These are phyloP conservation scores for Electrophaes corylata DNA, from an alignment of 2,888 invertebrate species.

Conservation along the genomic window DNA sequence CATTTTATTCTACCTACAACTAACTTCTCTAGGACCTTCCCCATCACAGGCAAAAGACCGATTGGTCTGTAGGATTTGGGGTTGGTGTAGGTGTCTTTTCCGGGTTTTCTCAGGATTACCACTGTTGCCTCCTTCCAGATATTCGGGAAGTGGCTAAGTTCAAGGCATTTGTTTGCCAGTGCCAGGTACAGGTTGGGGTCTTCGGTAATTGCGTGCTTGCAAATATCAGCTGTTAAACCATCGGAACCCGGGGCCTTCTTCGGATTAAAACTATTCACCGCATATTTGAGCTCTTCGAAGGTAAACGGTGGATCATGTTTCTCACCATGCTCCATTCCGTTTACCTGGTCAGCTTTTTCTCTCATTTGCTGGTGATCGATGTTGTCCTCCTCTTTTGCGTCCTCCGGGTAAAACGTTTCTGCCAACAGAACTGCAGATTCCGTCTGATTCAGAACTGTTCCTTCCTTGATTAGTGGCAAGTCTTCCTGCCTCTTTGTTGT, in stretches of 20 bases:
- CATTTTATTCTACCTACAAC: not conserved
- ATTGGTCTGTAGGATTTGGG: constrained; percentile 32
- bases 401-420: constrained; percentile 24
- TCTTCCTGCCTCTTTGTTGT: not conserved
- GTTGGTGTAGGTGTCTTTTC: constrained; percentile 1
- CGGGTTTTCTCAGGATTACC: constrained; percentile 2
- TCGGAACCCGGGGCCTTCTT: too few species aligned
- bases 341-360: constrained; percentile 6
- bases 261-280: too few species aligned
- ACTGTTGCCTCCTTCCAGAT: constrained; percentile 17
- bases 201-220: constrained; percentile 29
- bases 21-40: constrained; percentile 25
- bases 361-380: constrained; percentile 13
- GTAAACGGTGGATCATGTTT: constrained; percentile 35
- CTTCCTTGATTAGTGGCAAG: too few species aligned
- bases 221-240: constrained; percentile 14
- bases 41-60: constrained; percentile 37
- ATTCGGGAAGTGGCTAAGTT: constrained; percentile 27
- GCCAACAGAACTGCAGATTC: constrained; percentile 18
- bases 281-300: constrained; percentile 16
- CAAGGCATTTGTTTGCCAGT: constrained; percentile 33
- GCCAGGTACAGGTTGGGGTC: constrained; percentile 18
- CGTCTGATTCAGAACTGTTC: too few species aligned
- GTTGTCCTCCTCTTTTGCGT: not conserved
- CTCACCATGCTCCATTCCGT: constrained; percentile 4